Conservation (phyloP, 2,113 vertebrate species). For the Corythornis cristatus region DNA sequence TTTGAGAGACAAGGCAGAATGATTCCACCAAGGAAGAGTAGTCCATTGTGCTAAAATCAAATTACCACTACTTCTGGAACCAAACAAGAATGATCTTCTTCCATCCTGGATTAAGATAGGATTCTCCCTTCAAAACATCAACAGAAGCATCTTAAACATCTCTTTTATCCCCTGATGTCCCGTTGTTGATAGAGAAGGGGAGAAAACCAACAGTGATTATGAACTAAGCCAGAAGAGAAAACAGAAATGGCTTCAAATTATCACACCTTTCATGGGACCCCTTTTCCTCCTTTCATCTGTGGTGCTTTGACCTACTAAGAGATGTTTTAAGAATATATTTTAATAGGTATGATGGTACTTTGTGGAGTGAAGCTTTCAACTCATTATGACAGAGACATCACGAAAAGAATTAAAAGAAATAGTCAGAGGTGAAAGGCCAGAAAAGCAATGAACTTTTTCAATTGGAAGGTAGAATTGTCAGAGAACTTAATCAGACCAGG, state of each 20-base stretch:
- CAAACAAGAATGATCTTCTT: not conserved
- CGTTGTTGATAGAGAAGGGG: not conserved
- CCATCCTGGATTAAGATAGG: not conserved
- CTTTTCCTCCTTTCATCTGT: not conserved
- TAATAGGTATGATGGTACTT: not conserved
- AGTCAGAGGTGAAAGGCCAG: not conserved
- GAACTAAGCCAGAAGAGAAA: not conserved
- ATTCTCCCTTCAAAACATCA: not conserved
- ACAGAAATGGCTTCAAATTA: not conserved
- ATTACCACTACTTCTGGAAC: not conserved
- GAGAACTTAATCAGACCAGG: not conserved
- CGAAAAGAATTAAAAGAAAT: not conserved
- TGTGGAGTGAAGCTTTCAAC: not conserved
- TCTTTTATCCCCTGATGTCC: not conserved
- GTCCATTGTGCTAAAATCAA: not conserved
- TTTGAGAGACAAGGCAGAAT: not conserved
- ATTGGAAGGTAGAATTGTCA: not conserved
- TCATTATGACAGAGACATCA: not conserved
- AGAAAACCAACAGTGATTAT: not conserved
- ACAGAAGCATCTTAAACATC: not conserved
- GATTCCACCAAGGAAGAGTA: not conserved
- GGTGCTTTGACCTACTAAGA: not conserved
- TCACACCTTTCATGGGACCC: not conserved
- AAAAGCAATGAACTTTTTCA: not conserved
- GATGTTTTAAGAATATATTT: not conserved